Evolutionary conservation across 2,797 vertebrate species (phyloP).

Genomic region (Pitangus sulphuratus): DNA sequence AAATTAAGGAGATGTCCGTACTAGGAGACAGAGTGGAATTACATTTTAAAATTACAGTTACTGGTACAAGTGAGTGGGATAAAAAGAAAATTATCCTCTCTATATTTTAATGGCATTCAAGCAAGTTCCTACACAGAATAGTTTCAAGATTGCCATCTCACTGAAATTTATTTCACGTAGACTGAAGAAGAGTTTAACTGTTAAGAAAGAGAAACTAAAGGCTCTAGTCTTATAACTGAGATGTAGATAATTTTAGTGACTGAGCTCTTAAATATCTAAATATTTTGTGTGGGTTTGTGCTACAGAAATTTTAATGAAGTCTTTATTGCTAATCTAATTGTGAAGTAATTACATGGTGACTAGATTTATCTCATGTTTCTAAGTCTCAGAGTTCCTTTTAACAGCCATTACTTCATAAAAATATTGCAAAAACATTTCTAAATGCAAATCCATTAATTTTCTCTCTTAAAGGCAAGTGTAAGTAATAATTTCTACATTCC

Average conservation of each 20-base stretch:
- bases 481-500: neutral
- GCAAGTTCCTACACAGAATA: neutral
- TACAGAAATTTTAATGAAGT: neutral
- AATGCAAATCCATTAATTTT: neutral
- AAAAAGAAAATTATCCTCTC: neutral
- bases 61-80: neutral
- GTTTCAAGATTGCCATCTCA: neutral
- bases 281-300: neutral
- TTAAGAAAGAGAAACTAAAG: neutral
- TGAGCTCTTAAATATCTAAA: neutral
- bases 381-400: neutral
- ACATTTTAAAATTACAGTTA: neutral
- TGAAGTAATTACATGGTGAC: slow-evolving; percentile 29
- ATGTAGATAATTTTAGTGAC: neutral
- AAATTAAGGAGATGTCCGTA: neutral
- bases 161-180: neutral
- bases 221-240: neutral
- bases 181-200: neutral
- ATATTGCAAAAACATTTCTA: neutral
- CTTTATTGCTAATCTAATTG: slow-evolving; percentile 33
- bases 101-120: neutral
- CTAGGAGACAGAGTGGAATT: neutral
- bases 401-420: slow-evolving; percentile 1
- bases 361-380: slow-evolving; percentile 12
- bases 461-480: neutral